A percentile compares a stretch with the other conserved stretches of the same genome.
These are phyloP conservation scores for Hylomyscus alleni DNA, from an alignment of 2,797 vertebrate species.

Conservation along the genomic window DNA sequence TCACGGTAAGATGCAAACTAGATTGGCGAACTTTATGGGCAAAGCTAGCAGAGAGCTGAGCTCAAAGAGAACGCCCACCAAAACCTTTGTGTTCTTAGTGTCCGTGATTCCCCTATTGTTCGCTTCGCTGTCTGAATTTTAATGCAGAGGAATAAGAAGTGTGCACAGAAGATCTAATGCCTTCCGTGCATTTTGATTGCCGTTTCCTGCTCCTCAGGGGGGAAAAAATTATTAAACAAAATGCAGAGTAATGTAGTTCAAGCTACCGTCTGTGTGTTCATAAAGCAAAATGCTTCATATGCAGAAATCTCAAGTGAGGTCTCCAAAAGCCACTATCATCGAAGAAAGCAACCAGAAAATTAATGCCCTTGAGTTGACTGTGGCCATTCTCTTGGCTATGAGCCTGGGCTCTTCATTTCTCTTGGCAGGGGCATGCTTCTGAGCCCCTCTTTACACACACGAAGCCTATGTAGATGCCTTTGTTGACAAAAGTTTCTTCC, in stretches of 20 bases:
- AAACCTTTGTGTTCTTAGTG: not conserved
- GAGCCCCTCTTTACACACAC: not conserved
- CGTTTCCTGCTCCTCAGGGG: constrained; percentile 65
- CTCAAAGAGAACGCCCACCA: not conserved
- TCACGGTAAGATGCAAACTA: not conserved
- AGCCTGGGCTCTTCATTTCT: not conserved
- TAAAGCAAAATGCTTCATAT: constrained; percentile 80
- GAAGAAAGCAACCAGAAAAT: constrained; percentile 78
- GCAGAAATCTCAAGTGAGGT: constrained; percentile 74
- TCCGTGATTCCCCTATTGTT: not conserved
- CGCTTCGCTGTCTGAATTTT: constrained; percentile 50
- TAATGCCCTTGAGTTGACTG: constrained; percentile 61
- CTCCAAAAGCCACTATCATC: constrained; percentile 76
- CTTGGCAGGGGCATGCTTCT: constrained; percentile 7
- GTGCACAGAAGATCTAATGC: not conserved
- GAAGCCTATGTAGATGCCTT: not conserved
- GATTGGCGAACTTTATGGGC: not conserved
- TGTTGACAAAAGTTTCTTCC: not conserved
- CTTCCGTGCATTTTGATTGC: constrained; percentile 13
- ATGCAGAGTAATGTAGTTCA: constrained; percentile 62
- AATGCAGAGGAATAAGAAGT: constrained; percentile 58
- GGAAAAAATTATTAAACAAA: constrained; percentile 66
- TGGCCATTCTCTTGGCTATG: not conserved
- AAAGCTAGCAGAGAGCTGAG: not conserved
- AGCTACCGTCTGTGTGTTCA: constrained; percentile 61